phyloP scores from a whole-genome alignment of 2,888 invertebrate genomes.

The Platypus cylindrus region DNA sequence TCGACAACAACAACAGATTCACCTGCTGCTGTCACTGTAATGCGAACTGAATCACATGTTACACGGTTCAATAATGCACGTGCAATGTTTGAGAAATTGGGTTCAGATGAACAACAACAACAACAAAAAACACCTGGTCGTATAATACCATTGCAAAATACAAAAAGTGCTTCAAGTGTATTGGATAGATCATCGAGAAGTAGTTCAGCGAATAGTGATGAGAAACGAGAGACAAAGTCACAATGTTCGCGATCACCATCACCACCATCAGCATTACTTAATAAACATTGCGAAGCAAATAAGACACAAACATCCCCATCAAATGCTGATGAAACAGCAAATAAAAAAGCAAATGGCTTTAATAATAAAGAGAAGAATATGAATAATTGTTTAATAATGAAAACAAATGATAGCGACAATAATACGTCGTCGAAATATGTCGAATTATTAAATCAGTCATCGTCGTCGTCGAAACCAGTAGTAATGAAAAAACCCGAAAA shows the following conservation, averaged over 20 bases:
- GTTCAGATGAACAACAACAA: constrained; percentile 50
- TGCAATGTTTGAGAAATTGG: constrained; percentile 81
- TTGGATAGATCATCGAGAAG: constrained; percentile 47
- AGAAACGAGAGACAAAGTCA: constrained; percentile 31
- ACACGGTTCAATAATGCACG: constrained; percentile 80
- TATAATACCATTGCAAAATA: constrained; percentile 30
- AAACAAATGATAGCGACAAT: constrained; percentile 19
- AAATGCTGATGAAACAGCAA: constrained; percentile 30
- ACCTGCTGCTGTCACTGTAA: constrained; percentile 48
- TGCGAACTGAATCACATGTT: constrained; percentile 77
- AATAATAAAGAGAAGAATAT: constrained; percentile 7
- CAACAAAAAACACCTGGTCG: constrained; percentile 22
- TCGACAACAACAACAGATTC: constrained; percentile 17
- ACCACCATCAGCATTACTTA: too few relatives aligned
- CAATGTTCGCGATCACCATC: constrained; percentile 17
- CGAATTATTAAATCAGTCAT: constrained; percentile 20
- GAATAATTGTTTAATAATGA: too few relatives aligned
- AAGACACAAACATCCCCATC: constrained; percentile 41
- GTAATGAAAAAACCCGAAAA: constrained; percentile 53
- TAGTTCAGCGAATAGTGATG: constrained; percentile 52
- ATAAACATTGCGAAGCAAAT: constrained; percentile 31
- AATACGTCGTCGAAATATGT: too few relatives aligned
- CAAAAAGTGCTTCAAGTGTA: constrained; percentile 38
- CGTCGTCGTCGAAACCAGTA: constrained; percentile 23
- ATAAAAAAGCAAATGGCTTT: constrained; percentile 24